Evolutionary conservation across 2,888 invertebrate genomes (phyloP).

Genomic region (Gisinianus flammeolus): DNA sequence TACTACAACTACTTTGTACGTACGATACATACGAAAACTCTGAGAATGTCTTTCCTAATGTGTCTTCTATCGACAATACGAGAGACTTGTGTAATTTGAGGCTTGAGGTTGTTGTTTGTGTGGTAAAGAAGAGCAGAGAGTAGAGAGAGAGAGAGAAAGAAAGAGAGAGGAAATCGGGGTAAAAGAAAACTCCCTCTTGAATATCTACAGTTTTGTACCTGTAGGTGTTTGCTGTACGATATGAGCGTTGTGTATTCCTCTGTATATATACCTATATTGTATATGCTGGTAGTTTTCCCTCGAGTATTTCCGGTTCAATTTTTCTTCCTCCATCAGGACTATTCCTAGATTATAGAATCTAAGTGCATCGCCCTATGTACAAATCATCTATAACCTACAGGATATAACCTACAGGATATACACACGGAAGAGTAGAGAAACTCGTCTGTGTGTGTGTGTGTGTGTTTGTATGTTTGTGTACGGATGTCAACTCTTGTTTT

Average conservation of each 20-base stretch:
- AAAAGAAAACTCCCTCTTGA: slow-evolving; percentile 15
- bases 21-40: background rate
- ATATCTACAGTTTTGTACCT: slow-evolving; percentile 8
- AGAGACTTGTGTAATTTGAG: background rate
- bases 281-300: slow-evolving; percentile 17
- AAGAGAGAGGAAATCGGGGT: background rate
- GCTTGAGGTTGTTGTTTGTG: too few species aligned
- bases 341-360: background rate
- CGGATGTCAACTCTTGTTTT: background rate
- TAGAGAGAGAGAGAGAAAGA: background rate
- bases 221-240: too few species aligned
- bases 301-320: slow-evolving; percentile 28
- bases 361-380: background rate
- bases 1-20: background rate
- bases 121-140: background rate
- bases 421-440: too few species aligned
- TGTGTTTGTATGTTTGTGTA: background rate
- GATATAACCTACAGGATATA: too few species aligned
- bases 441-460: too few species aligned
- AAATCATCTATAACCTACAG: background rate
- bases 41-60: background rate
- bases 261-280: background rate
- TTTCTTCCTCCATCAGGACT: background rate
- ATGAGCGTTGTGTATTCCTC: background rate
- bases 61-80: slow-evolving; percentile 11